Evolutionary conservation across 2,888 invertebrate species (phyloP).

Genomic region (Drosophila nigricruria): DNA sequence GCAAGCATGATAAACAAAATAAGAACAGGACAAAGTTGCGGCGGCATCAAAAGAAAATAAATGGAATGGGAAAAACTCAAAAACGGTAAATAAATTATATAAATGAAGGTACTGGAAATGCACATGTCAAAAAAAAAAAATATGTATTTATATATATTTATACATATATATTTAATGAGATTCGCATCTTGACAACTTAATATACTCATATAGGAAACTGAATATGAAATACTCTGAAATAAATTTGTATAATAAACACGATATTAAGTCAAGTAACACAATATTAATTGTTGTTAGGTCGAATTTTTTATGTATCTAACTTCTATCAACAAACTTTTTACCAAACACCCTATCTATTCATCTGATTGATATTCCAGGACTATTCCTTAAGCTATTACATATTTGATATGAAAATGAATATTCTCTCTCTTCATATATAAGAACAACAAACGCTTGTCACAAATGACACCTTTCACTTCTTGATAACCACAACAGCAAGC

Average conservation of each 20-base stretch:
- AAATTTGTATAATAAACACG: background rate
- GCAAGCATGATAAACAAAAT: constrained; percentile 35
- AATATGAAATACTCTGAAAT: background rate
- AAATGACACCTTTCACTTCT: background rate
- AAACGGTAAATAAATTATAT: constrained; percentile 32
- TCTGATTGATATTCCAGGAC: too few species aligned
- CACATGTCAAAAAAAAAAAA: constrained; percentile 34
- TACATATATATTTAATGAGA: background rate
- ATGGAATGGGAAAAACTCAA: constrained; percentile 3
- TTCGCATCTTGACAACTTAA: background rate
- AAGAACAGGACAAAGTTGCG: constrained; percentile 12
- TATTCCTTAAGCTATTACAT: too few species aligned
- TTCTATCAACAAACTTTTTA: background rate
- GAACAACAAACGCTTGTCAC: background rate
- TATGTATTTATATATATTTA: background rate
- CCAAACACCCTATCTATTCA: too few species aligned
- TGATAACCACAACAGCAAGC: too few species aligned
- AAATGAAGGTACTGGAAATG: constrained; percentile 22
- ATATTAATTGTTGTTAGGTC: background rate
- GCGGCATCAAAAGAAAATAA: constrained; percentile 7
- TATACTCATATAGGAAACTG: background rate
- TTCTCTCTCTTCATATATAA: background rate
- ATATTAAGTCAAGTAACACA: background rate
- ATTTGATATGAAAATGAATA: background rate
- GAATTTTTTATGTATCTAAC: background rate